Evolutionary conservation across 2,797 vertebrate species (phyloP), one percentile per base, ranked within the genome.

Genomic region (Rhynchotus rufescens): DNA sequence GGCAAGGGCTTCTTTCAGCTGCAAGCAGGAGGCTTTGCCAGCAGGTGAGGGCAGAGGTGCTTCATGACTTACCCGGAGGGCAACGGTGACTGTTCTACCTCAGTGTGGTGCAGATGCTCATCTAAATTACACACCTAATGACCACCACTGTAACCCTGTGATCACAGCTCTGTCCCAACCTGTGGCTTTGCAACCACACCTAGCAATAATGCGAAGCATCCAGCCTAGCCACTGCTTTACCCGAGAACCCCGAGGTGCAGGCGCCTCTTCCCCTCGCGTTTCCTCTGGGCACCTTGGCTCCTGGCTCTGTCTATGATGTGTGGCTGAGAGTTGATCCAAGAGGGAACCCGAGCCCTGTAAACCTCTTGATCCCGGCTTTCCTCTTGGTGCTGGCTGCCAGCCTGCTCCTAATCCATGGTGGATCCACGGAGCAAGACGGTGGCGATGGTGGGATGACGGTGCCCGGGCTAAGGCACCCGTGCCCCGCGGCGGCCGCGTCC

Each of bases 1-100:
- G 74, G 82, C 93, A 95, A 81, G 76, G 89, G 56, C 73, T 84
- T 90, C 66, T 57, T 92, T 90, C 84, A 81, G 93, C 73, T 85
- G 82, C 77, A 85, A 81, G 80, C 44, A 47, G 76, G 44, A 95
- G 47, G n/a, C 4, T 3, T 65, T 40, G 67, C 0, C 0, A 84
- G 73, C 65, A 78, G 76, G 49, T 62, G 81, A 22, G 86, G 84
- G 80, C 61, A 79, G 36, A 34, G 69, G 84, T 72, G 19, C 36
- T 44, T 49, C 2, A 40, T n/a, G 2, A 13, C 10, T 40, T 20
- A 40, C 54, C 54, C 13, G 16, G 12, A 45, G 23, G 40, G 54
- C 17, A 32, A 42, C 40, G 16, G 15, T 22, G 45, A 21, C 34
- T 51, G 45, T n/a, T 51, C 42, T 23, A 34, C 36, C 12, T 51